Base-by-base conservation (phyloP, 2,797 vertebrate genomes). In the Gymnothorax javanicus region DNA sequence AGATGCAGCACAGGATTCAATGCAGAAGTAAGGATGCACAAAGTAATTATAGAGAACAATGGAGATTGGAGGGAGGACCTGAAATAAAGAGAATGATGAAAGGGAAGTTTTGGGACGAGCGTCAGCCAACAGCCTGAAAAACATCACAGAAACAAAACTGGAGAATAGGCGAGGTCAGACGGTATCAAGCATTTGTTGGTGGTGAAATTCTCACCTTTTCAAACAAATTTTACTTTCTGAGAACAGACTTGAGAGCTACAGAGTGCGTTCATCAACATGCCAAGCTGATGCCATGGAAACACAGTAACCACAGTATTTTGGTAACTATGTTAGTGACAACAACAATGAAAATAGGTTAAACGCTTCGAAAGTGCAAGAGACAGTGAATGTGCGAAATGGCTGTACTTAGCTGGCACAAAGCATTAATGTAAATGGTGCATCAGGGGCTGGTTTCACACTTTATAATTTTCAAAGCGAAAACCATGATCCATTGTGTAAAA, bases 71-170 rank as follows among this genome's bases (percentile, higher is more conserved):
- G 20, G 25, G 25, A 8, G 54, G 20, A 27, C 33, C 15, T 17
- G 62, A 62, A 81, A 86, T 62, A 52, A n/a, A 7, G 33, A 79
- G 75, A 11, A 8, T 64, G 54, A 71, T 71, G n/a, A 86, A 27
- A 33, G 60, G 79, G 79, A 69, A 15, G 43, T 13, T 8, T 54
- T 13, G 6, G 79, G 77, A 85, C 52, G 43, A 85, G 62, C 52
- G 43, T 6, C 59, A 11, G 59, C 13, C 60, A 54, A 43, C 83
- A 52, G 20, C 83, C 7, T 17, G 8, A 4, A 7, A 73, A 4
- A 12, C 3, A n/a, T 3, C 4, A 20, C 52, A 12, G 20, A 20
- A 83, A 11, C 64, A 82, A 25, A 69, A 13, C 50, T 54, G 79
- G 17, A 17, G 33, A 64, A 73, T 25, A 15, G 73, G 25, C 6